Percentiles rank a stretch among this genome's conserved stretches.
Conservation (phyloP, 2,888 invertebrate species). For the Empis stercorea region DNA sequence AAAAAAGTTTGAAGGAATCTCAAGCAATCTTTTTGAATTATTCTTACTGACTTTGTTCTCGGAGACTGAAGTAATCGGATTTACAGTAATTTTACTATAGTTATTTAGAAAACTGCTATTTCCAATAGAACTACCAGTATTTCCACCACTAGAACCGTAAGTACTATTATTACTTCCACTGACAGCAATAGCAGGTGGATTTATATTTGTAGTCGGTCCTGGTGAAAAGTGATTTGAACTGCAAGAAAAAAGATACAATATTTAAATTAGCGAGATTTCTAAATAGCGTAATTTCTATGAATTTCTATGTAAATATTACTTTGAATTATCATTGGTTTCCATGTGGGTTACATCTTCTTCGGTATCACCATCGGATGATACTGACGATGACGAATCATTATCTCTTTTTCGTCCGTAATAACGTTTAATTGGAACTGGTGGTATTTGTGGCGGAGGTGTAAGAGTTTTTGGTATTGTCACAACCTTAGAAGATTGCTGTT, state of each 20-base stretch:
- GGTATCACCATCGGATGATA: conserved; percentile 20
- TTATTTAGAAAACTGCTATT: conserved; percentile 21
- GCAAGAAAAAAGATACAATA: conserved; percentile 14
- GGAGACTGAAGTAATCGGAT: conserved; percentile 22
- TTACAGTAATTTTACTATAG: conserved; percentile 32
- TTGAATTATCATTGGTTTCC: conserved; percentile 23
- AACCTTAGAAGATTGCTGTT: not conserved
- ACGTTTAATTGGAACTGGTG: conserved; percentile 35
- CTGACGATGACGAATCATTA: conserved; percentile 39
- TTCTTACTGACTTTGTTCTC: conserved; percentile 99
- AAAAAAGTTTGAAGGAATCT: too few species aligned
- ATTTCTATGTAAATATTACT: conserved; percentile 1
- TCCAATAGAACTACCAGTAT: conserved; percentile 22
- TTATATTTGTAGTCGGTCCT: conserved; percentile 34
- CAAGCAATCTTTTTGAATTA: conserved; percentile 25
- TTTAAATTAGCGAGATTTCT: too few species aligned
- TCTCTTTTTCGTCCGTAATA: conserved; percentile 46
- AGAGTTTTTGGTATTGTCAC: not conserved
- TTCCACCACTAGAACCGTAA: conserved; percentile 13
- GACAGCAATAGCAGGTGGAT: too few species aligned
- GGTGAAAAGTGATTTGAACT: conserved; percentile 27
- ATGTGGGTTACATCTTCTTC: conserved; percentile 25
- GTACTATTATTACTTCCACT: too few species aligned
- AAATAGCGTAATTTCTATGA: too few species aligned
- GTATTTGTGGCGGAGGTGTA: conserved; percentile 11